These are phyloP conservation scores for Rhipidura dahli DNA, from an alignment of 2,113 vertebrate genomes.

Conservation along the genomic window DNA sequence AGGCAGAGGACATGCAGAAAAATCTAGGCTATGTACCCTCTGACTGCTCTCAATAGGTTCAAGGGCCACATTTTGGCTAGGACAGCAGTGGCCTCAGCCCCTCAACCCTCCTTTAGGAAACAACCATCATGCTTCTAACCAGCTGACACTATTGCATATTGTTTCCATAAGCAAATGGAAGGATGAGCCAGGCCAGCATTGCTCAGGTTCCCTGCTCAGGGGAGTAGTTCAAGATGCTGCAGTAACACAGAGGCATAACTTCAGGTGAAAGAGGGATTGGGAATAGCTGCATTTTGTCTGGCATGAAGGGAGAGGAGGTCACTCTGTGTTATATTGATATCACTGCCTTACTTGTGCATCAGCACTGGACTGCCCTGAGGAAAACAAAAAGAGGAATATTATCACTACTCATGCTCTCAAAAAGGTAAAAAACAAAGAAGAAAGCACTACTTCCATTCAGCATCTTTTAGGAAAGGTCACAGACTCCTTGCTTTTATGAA, in stretches of 20 bases:
- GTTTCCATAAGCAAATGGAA: neutral
- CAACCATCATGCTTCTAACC: neutral
- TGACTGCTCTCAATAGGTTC: neutral
- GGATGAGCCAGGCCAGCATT: neutral
- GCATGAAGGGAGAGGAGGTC: neutral
- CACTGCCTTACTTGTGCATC: neutral
- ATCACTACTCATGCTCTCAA: neutral
- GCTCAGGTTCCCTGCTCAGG: neutral
- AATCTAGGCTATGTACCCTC: neutral
- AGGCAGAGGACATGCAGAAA: neutral
- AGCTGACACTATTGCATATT: neutral
- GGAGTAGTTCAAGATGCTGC: neutral
- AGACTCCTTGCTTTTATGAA: neutral
- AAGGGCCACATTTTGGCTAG: neutral
- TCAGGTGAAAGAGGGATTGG: neutral
- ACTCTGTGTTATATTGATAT: neutral
- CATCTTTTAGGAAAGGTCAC: neutral
- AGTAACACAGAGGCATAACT: neutral
- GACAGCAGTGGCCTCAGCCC: neutral
- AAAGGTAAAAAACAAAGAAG: too few relatives aligned
- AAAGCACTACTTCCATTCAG: too few relatives aligned
- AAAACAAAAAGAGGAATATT: neutral
- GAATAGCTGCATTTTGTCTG: neutral
- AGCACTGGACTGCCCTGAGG: neutral
- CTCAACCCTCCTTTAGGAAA: neutral